Conservation (phyloP, 2,113 vertebrate species). For the Hippocampus zosterae region DNA sequence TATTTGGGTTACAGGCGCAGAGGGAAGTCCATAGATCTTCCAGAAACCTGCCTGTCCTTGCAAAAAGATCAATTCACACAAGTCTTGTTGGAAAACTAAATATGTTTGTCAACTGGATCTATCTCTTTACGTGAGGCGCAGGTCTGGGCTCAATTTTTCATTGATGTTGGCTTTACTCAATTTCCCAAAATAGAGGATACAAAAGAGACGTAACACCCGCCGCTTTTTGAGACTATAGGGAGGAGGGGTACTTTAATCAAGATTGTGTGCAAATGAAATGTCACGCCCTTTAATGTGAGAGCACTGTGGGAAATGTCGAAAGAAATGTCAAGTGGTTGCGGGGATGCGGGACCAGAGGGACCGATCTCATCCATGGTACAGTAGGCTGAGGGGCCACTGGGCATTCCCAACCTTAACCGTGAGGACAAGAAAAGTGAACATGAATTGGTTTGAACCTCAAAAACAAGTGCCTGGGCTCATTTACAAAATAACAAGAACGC, state of each 20-base stretch:
- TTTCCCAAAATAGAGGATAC: conserved; percentile 42
- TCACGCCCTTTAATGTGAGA: conserved; percentile 78
- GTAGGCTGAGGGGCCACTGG: conserved; percentile 64
- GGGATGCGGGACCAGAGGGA: conserved; percentile 69
- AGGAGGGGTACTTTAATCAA: conserved; percentile 77
- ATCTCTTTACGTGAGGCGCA: conserved; percentile 16
- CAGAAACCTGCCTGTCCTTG: background rate
- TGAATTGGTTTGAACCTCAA: conserved; percentile 21
- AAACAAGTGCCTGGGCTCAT: conserved; percentile 9
- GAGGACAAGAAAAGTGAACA: conserved; percentile 33
- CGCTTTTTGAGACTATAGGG: conserved; percentile 65
- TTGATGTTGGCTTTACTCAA: conserved; percentile 35
- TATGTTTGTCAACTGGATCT: conserved; percentile 12
- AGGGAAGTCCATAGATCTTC: conserved; percentile 7
- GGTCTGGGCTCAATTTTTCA: conserved; percentile 27
- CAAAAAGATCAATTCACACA: background rate
- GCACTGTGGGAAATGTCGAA: conserved; percentile 78
- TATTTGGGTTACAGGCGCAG: conserved; percentile 37
- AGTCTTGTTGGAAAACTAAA: background rate
- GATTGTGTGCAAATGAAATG: conserved; percentile 79
- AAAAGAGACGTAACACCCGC: conserved; percentile 43
- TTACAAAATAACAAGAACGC: background rate
- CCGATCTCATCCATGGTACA: conserved; percentile 71
- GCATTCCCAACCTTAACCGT: conserved; percentile 65
- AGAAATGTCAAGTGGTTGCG: conserved; percentile 81